These are phyloP conservation scores for Centruroides vittatus DNA, from an alignment of 1,140 invertebrate genomes.

Conservation along the genomic window DNA sequence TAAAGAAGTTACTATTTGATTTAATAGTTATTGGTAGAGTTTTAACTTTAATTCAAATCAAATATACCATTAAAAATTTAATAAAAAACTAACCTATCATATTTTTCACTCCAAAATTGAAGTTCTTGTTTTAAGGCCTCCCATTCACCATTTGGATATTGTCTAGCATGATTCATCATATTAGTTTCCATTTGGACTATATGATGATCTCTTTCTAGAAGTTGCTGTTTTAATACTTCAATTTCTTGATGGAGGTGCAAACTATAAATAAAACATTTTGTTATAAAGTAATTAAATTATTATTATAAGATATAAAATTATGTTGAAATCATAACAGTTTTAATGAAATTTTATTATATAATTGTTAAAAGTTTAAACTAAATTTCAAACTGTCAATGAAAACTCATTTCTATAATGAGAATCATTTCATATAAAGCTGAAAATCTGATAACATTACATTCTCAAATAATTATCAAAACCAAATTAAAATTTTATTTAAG, in stretches of 20 bases:
- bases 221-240: conserved; percentile 62
- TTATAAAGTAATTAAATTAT: no score
- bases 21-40: neutral
- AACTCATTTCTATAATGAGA: no score
- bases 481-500: no score
- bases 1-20: neutral
- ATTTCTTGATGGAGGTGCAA: conserved; percentile 71
- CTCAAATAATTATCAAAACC: no score
- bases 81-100: conserved; percentile 48
- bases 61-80: neutral
- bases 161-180: conserved; percentile 61
- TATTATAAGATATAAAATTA: no score
- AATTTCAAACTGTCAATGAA: no score
- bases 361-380: no score
- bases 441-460: no score
- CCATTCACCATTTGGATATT: conserved; percentile 51
- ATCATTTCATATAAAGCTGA: no score
- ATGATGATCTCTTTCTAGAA: conserved; percentile 63
- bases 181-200: conserved; percentile 71
- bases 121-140: conserved; percentile 70
- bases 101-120: conserved; percentile 76
- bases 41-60: neutral
- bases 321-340: no score
- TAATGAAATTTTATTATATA: no score
- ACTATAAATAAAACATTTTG: conserved; percentile 27